phyloP scores from a whole-genome alignment of 2,113 vertebrate species.

The Hydrolagus affinis region DNA sequence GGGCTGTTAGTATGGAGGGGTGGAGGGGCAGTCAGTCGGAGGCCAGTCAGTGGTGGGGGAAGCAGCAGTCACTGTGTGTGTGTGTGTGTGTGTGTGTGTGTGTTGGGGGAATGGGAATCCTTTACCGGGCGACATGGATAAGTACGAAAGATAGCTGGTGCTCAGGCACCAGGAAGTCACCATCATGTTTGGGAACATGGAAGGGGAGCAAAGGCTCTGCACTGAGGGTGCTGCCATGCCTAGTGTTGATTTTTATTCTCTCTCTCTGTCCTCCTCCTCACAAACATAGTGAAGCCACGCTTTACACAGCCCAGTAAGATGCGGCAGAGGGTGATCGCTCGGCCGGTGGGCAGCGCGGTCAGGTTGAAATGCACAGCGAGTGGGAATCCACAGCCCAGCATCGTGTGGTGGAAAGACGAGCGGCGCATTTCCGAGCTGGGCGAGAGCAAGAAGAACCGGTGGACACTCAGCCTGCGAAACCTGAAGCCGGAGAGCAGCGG shows the following conservation, averaged over 20 bases:
- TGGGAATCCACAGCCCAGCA: constrained; percentile 43
- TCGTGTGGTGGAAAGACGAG: constrained; percentile 51
- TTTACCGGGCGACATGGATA: too few relatives aligned
- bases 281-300: constrained; percentile 42
- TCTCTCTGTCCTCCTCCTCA: background rate
- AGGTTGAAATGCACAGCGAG: constrained; percentile 47
- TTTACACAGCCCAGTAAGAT: constrained; percentile 50
- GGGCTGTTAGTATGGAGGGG: too few relatives aligned
- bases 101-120: too few relatives aligned
- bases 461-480: constrained; percentile 50
- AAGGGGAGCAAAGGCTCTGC: background rate
- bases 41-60: too few relatives aligned
- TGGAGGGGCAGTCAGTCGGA: too few relatives aligned
- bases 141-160: background rate
- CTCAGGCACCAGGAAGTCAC: background rate
- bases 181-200: too few relatives aligned
- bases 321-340: constrained; percentile 45
- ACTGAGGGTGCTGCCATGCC: too few relatives aligned
- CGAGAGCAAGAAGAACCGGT: constrained; percentile 39
- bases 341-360: constrained; percentile 47
- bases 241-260: background rate
- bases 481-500: constrained; percentile 47
- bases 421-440: constrained; percentile 35
- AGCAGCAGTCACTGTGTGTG: too few relatives aligned
- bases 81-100: too few relatives aligned